Evolutionary conservation across 2,113 vertebrate genomes (phyloP), one percentile per base, ranked within the genome.

Genomic region (Tragelaphus strepsiceros): DNA sequence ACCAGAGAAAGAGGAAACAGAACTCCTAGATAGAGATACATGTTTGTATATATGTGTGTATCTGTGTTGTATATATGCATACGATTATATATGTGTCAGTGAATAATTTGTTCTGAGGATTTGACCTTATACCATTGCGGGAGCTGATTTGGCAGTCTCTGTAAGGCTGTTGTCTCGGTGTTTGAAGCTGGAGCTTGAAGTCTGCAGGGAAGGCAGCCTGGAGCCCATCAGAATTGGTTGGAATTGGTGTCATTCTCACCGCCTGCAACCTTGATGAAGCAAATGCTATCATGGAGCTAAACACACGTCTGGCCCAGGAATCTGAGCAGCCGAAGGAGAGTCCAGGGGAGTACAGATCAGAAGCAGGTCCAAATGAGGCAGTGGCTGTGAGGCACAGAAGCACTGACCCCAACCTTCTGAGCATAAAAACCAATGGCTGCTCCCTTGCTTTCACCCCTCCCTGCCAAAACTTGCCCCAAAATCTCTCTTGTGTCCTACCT

Each of bases 381-480:
- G 2, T 2, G 12, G 13, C 1, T 22, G 7, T 39, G 51, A 35
- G 80, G 32, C 19, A 0, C 58, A 0, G 0, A 32, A 17, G 7
- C 74, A 32, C 30, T 19, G 21, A 26, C 46, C 9, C 22, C 43
- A 32, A 1, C 10, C 26, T 62, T 59, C 49, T 14, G 26, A 56
- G 78, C 59, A 24, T 24, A 10, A 49, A 35, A 81, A 39, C 5
- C 51, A 54, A 12, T 11, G 77, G 30, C 32, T 14, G 26, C 46
- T 46, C 46, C 82, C 89, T 83, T n/a, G 30, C 64, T 61, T 85
- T 62, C 43, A 26, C 1, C 4, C 16, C 21, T 13, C 17, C 26
- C 54, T 26, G 39, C 35, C 14, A 22, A 6, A 17, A 46, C 80
- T 35, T 87, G 28, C 81, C 78, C 67, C 16, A 1, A 90, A 26